Evolutionary conservation across 2,797 vertebrate species (phyloP), one percentile per base, ranked within the genome.

Genomic region (Manis pentadactyla): DNA sequence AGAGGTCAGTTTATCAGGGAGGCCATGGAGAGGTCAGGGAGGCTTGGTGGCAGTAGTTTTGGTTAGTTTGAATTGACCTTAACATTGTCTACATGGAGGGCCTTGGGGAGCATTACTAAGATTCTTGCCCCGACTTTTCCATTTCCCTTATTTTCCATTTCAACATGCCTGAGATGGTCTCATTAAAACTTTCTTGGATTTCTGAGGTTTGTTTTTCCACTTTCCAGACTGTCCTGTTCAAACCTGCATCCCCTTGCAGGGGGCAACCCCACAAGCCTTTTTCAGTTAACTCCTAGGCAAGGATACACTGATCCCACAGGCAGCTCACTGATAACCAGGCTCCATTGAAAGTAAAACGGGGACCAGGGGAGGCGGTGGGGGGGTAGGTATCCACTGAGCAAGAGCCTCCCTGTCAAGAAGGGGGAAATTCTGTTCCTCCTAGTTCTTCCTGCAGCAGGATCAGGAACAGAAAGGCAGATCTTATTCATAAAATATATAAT

Each of bases 301-400:
- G 77, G 75, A 34, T 64, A 46, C 46, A 31, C 23, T 55, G 17
- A 64, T 49, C 23, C 27, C 55, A 7, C 8, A 3, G 55, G 51
- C 15, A 53, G 34, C 34, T 57, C 42, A 7, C 57, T 74, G 77
- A 31, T 13, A 7, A 25, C n/a, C 19, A 51, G n/a, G 0, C 64
- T 89, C 78, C 5, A 17, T 4, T 27, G 66, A 59, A 71, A 86
- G 37, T 51, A 31, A 39, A 29, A 42, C n/a, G 51, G 37, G 46
- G 27, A 69, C 46, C 1, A 0, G 31, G 3, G 25, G 46, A 46
- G 37, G n/a, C n/a, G n/a, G n/a, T n/a, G n/a, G n/a, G 25, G 4
- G 15, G 15, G 9, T 27, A 64, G 37, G 21, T 21, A 15, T 73
- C 9, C 14, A 3, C 17, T 64, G 3, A n/a, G 5, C 18, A 23